These are phyloP conservation scores for Scomberomorus guttatus DNA, from an alignment of 2,797 vertebrate species.

Conservation along the genomic window DNA sequence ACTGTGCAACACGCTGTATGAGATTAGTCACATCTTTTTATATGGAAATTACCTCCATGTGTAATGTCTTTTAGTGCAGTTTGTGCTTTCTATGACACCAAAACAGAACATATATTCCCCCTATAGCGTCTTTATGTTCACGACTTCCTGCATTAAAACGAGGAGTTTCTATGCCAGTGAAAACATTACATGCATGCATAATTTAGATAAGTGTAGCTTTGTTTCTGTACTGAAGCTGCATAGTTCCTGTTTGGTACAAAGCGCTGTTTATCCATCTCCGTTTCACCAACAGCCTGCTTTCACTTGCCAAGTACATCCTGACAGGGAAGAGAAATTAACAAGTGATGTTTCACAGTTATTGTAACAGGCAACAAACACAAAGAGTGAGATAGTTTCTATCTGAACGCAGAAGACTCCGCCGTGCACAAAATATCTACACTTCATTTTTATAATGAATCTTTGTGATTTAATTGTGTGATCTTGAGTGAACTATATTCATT, in stretches of 20 bases:
- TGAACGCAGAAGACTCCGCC: conserved; percentile 5
- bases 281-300: conserved; percentile 31
- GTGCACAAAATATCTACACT: not conserved
- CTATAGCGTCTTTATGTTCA: conserved; percentile 9
- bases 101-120: conserved; percentile 12
- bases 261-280: conserved; percentile 35
- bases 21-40: conserved; percentile 34
- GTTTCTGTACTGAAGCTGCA: conserved; percentile 12
- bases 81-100: conserved; percentile 11
- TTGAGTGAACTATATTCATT: not conserved
- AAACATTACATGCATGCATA: conserved; percentile 48
- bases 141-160: conserved; percentile 8
- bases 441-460: not conserved
- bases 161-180: not conserved
- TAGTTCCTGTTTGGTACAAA: conserved; percentile 33
- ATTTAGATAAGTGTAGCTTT: conserved; percentile 44
- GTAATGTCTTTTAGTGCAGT: conserved; percentile 27
- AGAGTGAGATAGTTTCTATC: not conserved
- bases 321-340: conserved; percentile 43
- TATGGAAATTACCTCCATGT: conserved; percentile 47
- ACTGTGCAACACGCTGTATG: not conserved
- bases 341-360: conserved; percentile 51
- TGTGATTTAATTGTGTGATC: not conserved
- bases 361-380: conserved; percentile 19
- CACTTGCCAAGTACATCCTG: conserved; percentile 41